phyloP scores from a whole-genome alignment of 2,797 vertebrate genomes.

The Labroides dimidiatus region DNA sequence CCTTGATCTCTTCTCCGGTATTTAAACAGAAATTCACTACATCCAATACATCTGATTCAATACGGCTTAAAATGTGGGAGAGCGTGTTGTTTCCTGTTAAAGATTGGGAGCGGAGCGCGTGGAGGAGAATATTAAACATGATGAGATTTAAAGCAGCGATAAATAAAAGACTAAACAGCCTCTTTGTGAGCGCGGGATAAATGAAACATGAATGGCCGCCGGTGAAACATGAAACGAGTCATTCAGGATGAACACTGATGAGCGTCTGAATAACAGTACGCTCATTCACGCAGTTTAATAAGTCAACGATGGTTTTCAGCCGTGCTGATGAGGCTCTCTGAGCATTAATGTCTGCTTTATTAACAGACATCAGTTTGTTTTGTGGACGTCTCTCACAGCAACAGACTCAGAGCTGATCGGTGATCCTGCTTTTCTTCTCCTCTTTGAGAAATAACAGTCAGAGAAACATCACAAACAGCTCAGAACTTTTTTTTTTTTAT shows the following conservation, averaged over 20 bases:
- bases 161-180: conserved; percentile 10
- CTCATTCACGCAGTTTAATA: conserved; percentile 1
- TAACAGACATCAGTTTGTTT: background rate
- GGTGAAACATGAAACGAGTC: background rate
- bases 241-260: background rate
- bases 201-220: conserved; percentile 1
- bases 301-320: background rate
- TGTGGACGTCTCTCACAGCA: too few species aligned
- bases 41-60: background rate
- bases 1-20: background rate
- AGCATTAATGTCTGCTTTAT: background rate
- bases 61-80: fast-evolving
- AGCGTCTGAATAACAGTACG: background rate
- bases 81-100: background rate
- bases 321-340: too few species aligned
- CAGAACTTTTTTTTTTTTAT: too few species aligned
- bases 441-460: too few species aligned
- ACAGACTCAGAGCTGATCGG: too few species aligned
- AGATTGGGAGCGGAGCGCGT: background rate
- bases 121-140: conserved; percentile 4
- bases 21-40: background rate
- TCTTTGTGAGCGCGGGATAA: conserved; percentile 2
- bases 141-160: background rate
- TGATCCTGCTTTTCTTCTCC: too few species aligned
- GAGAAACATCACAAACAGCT: too few species aligned